phyloP scores from a whole-genome alignment of 30 jellyfish, hydroid and myxozoan species.

The Chrysaora quinquecirrha region DNA sequence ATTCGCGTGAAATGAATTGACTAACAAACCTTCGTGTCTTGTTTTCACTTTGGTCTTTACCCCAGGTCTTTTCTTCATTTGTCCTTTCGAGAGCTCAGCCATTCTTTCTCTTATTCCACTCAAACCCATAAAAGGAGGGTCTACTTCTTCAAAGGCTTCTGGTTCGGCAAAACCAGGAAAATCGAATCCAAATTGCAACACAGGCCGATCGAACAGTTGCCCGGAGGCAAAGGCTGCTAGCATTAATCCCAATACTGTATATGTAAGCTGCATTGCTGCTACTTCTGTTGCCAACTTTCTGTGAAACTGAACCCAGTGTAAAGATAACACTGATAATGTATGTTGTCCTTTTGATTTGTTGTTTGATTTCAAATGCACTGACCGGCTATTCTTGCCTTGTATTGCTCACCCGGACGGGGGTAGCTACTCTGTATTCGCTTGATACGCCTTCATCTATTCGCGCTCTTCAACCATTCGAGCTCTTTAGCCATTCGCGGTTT shows the following conservation, averaged over 20 bases:
- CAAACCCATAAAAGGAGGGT: neutral
- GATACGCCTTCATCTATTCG: too few species aligned
- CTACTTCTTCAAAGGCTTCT: constrained; percentile 42
- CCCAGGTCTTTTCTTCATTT: constrained; percentile 33
- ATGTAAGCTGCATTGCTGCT: constrained; percentile 16
- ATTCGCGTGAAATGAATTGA: too few species aligned
- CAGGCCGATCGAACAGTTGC: constrained; percentile 18
- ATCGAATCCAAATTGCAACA: constrained; percentile 26
- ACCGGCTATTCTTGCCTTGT: too few species aligned
- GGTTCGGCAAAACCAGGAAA: constrained; percentile 62
- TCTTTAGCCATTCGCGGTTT: too few species aligned
- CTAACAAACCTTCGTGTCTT: constrained; percentile 51
- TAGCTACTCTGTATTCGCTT: too few species aligned
- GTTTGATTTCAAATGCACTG: too few species aligned
- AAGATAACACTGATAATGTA: too few species aligned
- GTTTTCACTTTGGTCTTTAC: constrained; percentile 53
- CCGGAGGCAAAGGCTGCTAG: constrained; percentile 11
- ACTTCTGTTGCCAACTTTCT: too few species aligned
- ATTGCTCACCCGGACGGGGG: too few species aligned
- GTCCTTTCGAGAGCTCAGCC: constrained; percentile 24
- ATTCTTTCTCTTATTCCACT: constrained; percentile 23
- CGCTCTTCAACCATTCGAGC: too few species aligned
- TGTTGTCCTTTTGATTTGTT: too few species aligned
- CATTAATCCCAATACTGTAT: neutral
- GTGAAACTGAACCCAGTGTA: too few species aligned